phyloP scores from a whole-genome alignment of 2,113 vertebrate genomes.

The Excalfactoria chinensis region DNA sequence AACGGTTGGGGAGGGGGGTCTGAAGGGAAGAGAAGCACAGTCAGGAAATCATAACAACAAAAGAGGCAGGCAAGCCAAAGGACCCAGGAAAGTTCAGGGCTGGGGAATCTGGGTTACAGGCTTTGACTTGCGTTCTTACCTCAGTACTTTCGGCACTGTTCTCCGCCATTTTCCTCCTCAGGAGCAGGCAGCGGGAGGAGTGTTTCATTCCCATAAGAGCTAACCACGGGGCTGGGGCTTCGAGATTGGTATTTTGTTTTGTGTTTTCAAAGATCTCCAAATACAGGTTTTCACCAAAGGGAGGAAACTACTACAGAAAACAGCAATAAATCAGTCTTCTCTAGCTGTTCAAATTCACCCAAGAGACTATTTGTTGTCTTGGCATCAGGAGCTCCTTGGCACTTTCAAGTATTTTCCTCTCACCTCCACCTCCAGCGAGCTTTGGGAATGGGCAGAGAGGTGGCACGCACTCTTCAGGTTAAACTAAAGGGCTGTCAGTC shows the following conservation, averaged over 20 bases:
- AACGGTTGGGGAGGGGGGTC: no score
- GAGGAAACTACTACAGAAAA: not conserved
- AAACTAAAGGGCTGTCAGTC: conserved; percentile 24
- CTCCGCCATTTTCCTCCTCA: conserved; percentile 98
- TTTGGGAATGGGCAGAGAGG: conserved; percentile 43
- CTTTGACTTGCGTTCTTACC: conserved; percentile 81
- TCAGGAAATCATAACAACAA: not conserved
- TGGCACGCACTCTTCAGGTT: conserved; percentile 40
- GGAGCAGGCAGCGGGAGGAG: conserved; percentile 98
- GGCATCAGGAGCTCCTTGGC: conserved; percentile 61
- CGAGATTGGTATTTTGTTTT: conserved; percentile 26
- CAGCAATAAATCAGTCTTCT: conserved; percentile 12
- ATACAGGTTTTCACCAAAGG: conserved; percentile 18
- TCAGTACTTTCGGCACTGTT: conserved; percentile 86
- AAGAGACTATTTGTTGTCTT: conserved; percentile 63
- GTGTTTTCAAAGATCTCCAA: conserved; percentile 24
- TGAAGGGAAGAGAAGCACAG: not conserved
- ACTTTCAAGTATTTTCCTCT: conserved; percentile 66
- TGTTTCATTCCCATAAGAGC: conserved; percentile 98
- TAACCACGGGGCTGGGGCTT: conserved; percentile 78
- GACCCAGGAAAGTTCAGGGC: conserved; percentile 56
- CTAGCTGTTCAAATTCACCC: conserved; percentile 60
- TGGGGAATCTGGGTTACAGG: conserved; percentile 18
- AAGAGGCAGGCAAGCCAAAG: not conserved
- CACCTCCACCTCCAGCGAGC: conserved; percentile 60